Conservation (phyloP, 2,888 invertebrate genomes). For the Sussaba pulchella region DNA sequence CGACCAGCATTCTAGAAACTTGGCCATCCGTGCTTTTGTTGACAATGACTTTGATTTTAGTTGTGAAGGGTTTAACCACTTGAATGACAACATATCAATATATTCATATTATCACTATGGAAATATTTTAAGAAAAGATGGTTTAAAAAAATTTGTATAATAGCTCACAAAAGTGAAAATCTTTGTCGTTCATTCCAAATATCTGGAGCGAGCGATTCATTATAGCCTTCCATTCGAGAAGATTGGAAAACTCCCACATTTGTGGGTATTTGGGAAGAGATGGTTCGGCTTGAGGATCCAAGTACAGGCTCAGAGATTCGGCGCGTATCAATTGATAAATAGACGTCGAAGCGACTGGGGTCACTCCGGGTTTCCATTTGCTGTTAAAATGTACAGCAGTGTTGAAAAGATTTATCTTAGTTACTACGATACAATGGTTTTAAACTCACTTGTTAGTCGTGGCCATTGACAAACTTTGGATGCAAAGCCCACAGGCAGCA, state of each 20-base stretch:
- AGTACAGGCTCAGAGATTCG: conserved; percentile 91
- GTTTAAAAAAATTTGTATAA: no score
- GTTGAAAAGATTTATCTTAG: background rate
- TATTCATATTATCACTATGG: background rate
- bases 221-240: conserved; percentile 90
- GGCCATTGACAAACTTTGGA: conserved; percentile 91
- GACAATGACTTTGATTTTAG: conserved; percentile 91
- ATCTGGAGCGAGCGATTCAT: conserved; percentile 91
- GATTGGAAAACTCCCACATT: conserved; percentile 84
- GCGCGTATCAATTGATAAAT: conserved; percentile 91
- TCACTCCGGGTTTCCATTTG: conserved; percentile 91
- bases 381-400: conserved; percentile 22
- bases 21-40: conserved; percentile 88
- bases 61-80: conserved; percentile 92
- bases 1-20: conserved; percentile 88
- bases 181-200: conserved; percentile 91
- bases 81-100: conserved; percentile 76
- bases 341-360: conserved; percentile 86
- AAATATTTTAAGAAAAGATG: no score
- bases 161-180: conserved; percentile 93
- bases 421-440: no score
- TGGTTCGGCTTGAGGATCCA: conserved; percentile 87
- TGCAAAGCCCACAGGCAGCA: conserved; percentile 91
- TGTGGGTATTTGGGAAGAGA: conserved; percentile 72
- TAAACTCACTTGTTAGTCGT: conserved; percentile 90